Base-by-base conservation (phyloP, 2,797 vertebrate species). In the Coregonus sp. region DNA sequence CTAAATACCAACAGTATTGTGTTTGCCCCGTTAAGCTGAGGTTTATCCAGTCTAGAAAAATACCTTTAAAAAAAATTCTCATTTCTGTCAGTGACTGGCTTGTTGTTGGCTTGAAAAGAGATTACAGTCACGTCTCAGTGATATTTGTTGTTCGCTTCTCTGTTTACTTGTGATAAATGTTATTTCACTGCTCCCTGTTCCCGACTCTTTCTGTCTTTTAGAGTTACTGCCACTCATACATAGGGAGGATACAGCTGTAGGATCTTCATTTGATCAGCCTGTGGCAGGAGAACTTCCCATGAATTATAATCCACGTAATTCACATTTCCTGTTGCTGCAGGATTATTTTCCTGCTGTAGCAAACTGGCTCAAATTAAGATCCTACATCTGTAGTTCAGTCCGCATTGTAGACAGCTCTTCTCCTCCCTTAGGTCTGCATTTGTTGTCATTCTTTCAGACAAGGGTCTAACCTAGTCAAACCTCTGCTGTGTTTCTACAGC, bases 131-230 rank as follows among this genome's bases (percentile, higher is more conserved):
- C 5, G 4, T 68, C 29, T 37, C 29, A 33, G 31, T 35, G 31
- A 37, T 35, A 35, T 35, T 37, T 67, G 31, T 68, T 68, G 31
- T 68, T 68, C 5, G 12, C 1, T 35, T 18, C 16, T 15, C 31
- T 68, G 15, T 68, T 68, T 15, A 68, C 66, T 16, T 67, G 65
- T 67, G 65, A 67, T 68, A 68, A 68, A 68, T 35, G 14, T 68
- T 63, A 12, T 16, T 16, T 35, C 15, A 67, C 33, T 67, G 65
- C 65, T 33, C 29, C 14, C 66, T 7, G 33, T 16, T 37, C 66
- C 33, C 31, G 66, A 68, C 15, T 33, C 29, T 35, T 67, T 35
- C 1, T 37, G 15, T 35, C 33, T 47, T 4, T 67, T 35, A 35
- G 5, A 16, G 29, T 33, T 67, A 35, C 29, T 67, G 66, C 18